A percentile compares a stretch with the other conserved stretches of the same genome.
phyloP scores from a whole-genome alignment of 2,888 invertebrate species.

The Catocala fraxini region DNA sequence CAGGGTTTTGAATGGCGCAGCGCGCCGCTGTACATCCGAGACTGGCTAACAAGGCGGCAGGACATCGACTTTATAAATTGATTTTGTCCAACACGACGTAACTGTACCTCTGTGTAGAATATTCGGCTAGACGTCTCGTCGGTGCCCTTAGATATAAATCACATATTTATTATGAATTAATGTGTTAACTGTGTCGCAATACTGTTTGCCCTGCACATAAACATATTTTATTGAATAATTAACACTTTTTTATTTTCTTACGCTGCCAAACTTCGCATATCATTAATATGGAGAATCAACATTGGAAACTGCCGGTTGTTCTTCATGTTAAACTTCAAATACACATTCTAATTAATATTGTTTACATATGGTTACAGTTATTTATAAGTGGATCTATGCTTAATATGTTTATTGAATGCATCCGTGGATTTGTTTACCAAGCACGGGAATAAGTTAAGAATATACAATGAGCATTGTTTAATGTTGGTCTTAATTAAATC shows the following conservation, averaged over 20 bases:
- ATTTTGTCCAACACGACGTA: slow-evolving; percentile 79
- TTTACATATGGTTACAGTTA: no score
- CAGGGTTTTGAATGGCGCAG: slow-evolving; percentile 78
- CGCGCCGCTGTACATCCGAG: slow-evolving; percentile 72
- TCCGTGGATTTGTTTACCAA: no score
- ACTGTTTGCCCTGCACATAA: not conserved
- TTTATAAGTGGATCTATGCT: no score
- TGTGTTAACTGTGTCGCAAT: not conserved
- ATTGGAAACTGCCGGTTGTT: not conserved
- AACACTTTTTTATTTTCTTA: slow-evolving; percentile 10
- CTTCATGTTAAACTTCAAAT: not conserved
- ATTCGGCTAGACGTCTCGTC: slow-evolving; percentile 55
- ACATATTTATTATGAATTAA: slow-evolving; percentile 6
- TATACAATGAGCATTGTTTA: no score
- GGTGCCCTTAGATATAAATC: slow-evolving; percentile 42
- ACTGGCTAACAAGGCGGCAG: slow-evolving; percentile 78
- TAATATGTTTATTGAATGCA: no score
- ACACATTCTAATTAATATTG: no score
- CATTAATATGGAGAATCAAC: not conserved
- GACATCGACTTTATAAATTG: slow-evolving; percentile 86
- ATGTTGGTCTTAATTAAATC: no score
- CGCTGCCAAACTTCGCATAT: no score
- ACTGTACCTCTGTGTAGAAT: slow-evolving; percentile 66
- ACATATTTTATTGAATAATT: slow-evolving; percentile 7
- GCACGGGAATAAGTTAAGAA: no score